Evolutionary conservation across 2,888 invertebrate species (phyloP).

Genomic region (Ophion obscuratus): DNA sequence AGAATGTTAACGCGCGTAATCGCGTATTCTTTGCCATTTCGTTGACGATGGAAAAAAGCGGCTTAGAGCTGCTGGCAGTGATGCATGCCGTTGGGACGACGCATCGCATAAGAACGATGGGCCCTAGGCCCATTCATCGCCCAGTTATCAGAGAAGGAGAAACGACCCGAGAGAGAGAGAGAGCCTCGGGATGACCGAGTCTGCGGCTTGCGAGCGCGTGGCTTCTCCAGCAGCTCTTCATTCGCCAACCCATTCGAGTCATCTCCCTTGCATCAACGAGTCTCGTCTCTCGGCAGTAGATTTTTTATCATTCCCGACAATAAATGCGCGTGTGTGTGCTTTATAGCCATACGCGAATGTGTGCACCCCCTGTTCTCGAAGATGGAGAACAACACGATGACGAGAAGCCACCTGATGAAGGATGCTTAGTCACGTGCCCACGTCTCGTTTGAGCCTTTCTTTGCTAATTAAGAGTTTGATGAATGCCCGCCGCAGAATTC

Average conservation of each 20-base stretch:
- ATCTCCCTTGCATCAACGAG: constrained; percentile 48
- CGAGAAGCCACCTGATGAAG: constrained; percentile 53
- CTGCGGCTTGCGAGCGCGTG: constrained; percentile 61
- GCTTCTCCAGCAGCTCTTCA: constrained; percentile 61
- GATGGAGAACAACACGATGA: constrained; percentile 50
- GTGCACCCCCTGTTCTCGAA: background rate
- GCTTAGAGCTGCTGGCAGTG: constrained; percentile 79
- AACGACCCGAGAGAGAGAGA: background rate
- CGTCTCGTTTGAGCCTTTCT: constrained; percentile 61
- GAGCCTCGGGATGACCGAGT: constrained; percentile 39
- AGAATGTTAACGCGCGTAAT: constrained; percentile 81
- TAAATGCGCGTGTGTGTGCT: constrained; percentile 10
- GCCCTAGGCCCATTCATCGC: constrained; percentile 80
- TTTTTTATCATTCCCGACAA: constrained; percentile 54
- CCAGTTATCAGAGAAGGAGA: constrained; percentile 67
- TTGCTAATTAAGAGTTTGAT: constrained; percentile 69
- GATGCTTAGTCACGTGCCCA: constrained; percentile 68
- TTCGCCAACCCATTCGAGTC: constrained; percentile 63
- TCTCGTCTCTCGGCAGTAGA: constrained; percentile 50
- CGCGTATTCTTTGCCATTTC: constrained; percentile 79
- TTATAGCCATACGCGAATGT: background rate
- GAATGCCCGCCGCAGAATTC: constrained; percentile 66
- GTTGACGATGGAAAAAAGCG: constrained; percentile 77
- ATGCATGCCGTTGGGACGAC: constrained; percentile 79
- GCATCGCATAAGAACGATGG: constrained; percentile 81